Percentiles rank a stretch among this genome's conserved stretches.
phyloP scores from a whole-genome alignment of 2,113 vertebrate species.

The Sceloporus tristichus region DNA sequence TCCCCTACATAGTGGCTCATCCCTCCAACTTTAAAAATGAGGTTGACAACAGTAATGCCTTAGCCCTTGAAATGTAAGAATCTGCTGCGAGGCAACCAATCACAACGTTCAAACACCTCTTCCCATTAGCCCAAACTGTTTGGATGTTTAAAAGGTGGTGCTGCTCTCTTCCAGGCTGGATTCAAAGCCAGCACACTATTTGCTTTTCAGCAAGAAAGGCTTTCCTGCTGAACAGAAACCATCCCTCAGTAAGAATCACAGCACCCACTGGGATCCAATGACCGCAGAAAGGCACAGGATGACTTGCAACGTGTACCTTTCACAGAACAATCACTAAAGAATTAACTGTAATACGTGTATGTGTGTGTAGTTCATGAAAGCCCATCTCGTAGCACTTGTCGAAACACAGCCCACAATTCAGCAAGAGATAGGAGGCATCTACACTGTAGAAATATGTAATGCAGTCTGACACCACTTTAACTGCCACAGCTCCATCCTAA shows the following conservation, averaged over 20 bases:
- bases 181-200: neutral
- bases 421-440: neutral
- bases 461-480: no score
- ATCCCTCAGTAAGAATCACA: neutral
- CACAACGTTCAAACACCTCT: neutral
- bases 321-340: neutral
- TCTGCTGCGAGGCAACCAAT: neutral
- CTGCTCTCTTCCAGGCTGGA: neutral
- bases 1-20: no score
- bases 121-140: neutral
- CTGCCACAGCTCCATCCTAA: no score
- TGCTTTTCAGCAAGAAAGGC: neutral
- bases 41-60: neutral
- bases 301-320: no score
- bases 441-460: no score
- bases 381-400: neutral
- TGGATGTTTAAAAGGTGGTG: neutral
- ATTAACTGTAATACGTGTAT: no score
- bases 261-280: neutral
- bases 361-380: neutral
- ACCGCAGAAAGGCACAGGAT: neutral
- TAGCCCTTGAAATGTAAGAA: neutral
- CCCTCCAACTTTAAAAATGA: no score
- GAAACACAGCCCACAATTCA: fast-evolving
- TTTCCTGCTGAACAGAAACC: neutral